These are phyloP conservation scores for Halcyon chelicuti DNA, from an alignment of 2,797 vertebrate species.

Conservation along the genomic window DNA sequence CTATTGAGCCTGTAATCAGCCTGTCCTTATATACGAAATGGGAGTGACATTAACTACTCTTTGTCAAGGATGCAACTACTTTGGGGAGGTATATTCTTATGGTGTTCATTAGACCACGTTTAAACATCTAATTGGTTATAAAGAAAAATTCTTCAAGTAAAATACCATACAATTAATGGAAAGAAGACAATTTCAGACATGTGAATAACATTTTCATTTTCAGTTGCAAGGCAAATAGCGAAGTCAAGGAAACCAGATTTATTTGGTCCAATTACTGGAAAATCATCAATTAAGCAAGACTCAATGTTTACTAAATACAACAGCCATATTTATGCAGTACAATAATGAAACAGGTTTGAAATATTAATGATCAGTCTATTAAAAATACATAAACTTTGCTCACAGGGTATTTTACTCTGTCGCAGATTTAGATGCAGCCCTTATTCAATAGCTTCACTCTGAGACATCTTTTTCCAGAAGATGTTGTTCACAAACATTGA, in stretches of 20 bases:
- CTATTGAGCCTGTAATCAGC: neutral
- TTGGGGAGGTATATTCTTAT: neutral
- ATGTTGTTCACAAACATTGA: neutral
- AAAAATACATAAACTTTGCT: constrained; percentile 7
- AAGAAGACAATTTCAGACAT: neutral
- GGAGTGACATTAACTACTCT: neutral
- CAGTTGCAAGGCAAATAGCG: neutral
- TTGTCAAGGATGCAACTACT: neutral
- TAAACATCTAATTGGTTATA: neutral
- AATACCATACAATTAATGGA: neutral
- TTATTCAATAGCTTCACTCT: neutral
- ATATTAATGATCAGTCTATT: constrained; percentile 11
- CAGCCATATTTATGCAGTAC: neutral
- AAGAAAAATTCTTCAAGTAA: neutral
- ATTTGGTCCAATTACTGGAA: neutral
- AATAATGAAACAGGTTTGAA: neutral
- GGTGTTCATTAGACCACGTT: neutral
- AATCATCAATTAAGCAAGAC: neutral
- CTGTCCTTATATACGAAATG: neutral
- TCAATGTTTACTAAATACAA: neutral
- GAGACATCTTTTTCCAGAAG: neutral
- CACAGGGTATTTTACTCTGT: neutral
- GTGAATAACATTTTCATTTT: neutral
- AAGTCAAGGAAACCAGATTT: neutral
- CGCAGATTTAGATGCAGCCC: neutral